Evolutionary conservation across 2,797 vertebrate species (phyloP), one percentile per base, ranked within the genome.

Genomic region (Chloroceryle inda): DNA sequence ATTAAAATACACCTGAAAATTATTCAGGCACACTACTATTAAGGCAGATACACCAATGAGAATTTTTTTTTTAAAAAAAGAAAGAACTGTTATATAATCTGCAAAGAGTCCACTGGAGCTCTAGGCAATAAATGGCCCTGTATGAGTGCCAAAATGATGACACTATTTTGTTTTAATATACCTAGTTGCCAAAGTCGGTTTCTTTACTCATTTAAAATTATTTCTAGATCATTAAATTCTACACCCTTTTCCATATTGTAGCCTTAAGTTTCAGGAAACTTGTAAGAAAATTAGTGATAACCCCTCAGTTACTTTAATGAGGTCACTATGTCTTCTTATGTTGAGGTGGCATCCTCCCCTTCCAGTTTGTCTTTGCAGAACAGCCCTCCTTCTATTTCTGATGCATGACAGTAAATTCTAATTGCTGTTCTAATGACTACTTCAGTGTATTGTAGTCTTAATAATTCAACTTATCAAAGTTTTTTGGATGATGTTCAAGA

Each of bases 241-340:
- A 5, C 0, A 37, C 15, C 22, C 0, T 75, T 59, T 58, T 56
- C n/a, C 38, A 6, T n/a, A 50, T 37, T 6, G 8, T n/a, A 73
- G 4, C 5, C 4, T 66, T 15, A 69, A 66, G 13, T 50, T 62
- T 53, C 50, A 66, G 35, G 13, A 66, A 75, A 69, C 5, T 14
- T 75, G 19, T 27, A 73, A 59, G 7, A 61, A 31, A 53, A 16
- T 76, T 50, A 37, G 13, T 59, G 10, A 58, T 47, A 53, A 63
- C 0, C 4, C 20, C 4, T 71, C n/a, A 18, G 19, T 40, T 67
- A 52, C 2, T 56, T 62, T 24, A 16, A 4, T 26, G 33, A 58
- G 10, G 29, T 68, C 7, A 29, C 24, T 62, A 16, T 8, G 53
- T 56, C 27, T 52, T 72, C 33, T 18, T 82, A 19, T 4, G 29